Evolutionary conservation across 2,797 vertebrate species (phyloP), one percentile per base, ranked within the genome.

Genomic region (Typhlichthys subterraneus): DNA sequence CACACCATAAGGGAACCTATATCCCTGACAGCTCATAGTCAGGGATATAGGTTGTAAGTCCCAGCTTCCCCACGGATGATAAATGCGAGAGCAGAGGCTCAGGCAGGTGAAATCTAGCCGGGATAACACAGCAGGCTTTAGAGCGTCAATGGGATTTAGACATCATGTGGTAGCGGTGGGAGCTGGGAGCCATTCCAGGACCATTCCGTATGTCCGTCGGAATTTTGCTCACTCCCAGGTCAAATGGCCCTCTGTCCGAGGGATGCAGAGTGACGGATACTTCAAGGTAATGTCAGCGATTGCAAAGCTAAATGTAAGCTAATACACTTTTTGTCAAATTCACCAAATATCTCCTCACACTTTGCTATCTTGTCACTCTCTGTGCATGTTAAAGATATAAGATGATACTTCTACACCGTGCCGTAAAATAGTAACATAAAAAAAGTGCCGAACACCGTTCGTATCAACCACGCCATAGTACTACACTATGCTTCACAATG

Each of bases 51-150:
- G 19, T 23, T 2, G 19, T 23, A 2, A 23, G 19, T 87, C 70
- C 74, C 42, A 70, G 77, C 87, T 87, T 85, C 81, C 79, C 72
- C 2, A 0, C 73, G 67, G 75, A 79, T 83, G 74, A 86, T 78
- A 76, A 71, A 77, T 71, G 60, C 19, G 72, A 67, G 62, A 63
- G 55, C 57, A 81, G 76, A 76, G 76, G 74, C 69, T 70, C 58
- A 10, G 9, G 53, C 69, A 80, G 80, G 84, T 74, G 67, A 79
- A 74, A 76, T 76, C 65, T 81, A 58, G 61, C 45, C 49, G 38
- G 68, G 71, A 73, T 81, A 82, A 79, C 38, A 52, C 70, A 11
- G 63, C 59, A 2, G 67, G 63, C 68, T 83, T 77, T 75, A 69
- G 65, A 81, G 62, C 46, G 53, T 79, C 78, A 81, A 62, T 76